Evolutionary conservation across 2,888 invertebrate genomes (phyloP).

Genomic region (Himalopsyche japonica): DNA sequence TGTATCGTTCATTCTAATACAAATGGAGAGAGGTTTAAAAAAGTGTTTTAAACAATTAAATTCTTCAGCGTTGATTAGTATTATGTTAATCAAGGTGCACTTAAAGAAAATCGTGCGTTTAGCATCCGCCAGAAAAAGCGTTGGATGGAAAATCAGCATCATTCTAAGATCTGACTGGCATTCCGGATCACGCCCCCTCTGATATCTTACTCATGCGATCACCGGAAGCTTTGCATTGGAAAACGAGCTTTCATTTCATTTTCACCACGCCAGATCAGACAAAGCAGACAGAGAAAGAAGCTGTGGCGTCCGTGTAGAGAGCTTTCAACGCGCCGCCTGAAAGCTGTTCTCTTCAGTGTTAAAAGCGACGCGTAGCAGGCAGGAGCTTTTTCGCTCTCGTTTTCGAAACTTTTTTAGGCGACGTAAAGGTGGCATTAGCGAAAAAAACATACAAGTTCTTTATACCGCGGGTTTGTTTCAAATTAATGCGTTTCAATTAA

Average conservation of each 20-base stretch:
- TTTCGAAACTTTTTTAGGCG: background rate
- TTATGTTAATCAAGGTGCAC: background rate
- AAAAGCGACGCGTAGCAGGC: conserved; percentile 24
- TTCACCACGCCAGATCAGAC: background rate
- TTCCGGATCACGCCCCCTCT: conserved; percentile 37
- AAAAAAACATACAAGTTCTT: background rate
- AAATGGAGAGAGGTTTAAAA: too few species aligned
- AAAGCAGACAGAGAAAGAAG: background rate
- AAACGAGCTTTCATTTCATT: background rate
- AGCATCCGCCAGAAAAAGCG: background rate
- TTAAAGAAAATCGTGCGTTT: background rate
- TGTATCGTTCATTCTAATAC: too few species aligned
- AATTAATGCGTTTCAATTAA: background rate
- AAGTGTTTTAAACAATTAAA: too few species aligned
- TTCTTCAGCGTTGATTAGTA: background rate
- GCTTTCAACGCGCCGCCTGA: conserved; percentile 7
- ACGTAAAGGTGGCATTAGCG: background rate
- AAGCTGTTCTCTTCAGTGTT: conserved; percentile 29
- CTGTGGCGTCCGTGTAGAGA: conserved; percentile 7
- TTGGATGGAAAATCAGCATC: background rate
- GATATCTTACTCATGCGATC: conserved; percentile 10
- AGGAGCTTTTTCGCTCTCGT: conserved; percentile 16
- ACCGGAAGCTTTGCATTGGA: conserved; percentile 8
- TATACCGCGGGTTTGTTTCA: background rate
- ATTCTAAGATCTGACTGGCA: conserved; percentile 9